These are phyloP conservation scores for Myotis daubentonii DNA, from an alignment of 2,797 vertebrate species.

Conservation along the genomic window DNA sequence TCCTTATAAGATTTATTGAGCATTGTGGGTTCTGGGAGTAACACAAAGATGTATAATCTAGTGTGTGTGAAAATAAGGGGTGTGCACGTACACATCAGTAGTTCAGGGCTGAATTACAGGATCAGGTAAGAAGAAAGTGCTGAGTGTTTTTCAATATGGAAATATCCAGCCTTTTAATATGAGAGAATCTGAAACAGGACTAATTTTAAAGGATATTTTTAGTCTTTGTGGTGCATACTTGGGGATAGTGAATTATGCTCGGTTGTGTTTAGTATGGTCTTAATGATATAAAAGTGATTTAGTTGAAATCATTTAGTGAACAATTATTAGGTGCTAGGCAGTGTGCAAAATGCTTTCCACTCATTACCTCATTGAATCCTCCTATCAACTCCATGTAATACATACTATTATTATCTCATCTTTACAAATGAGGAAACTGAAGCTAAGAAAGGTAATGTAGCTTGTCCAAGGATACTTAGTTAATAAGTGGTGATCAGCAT, in stretches of 20 bases:
- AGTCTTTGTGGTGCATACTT: neutral
- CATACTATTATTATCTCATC: neutral
- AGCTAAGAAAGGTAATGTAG: slow-evolving; percentile 9
- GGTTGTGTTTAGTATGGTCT: slow-evolving; percentile 35
- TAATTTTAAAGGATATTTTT: slow-evolving; percentile 44
- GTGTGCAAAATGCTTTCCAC: neutral
- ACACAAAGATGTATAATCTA: neutral
- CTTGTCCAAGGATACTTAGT: slow-evolving; percentile 33
- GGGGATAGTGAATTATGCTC: neutral
- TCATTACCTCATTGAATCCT: slow-evolving; percentile 51
- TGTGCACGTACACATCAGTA: neutral
- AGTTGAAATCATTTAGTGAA: slow-evolving; percentile 46
- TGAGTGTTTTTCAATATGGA: neutral
- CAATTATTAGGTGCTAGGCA: neutral
- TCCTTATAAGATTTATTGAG: neutral
- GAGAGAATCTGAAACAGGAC: slow-evolving; percentile 21
- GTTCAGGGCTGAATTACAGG: neutral
- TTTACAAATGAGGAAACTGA: slow-evolving; percentile 32
- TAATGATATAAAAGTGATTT: slow-evolving; percentile 16
- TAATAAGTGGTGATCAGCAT: neutral
- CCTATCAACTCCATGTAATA: neutral
- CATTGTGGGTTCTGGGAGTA: neutral
- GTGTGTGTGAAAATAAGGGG: neutral
- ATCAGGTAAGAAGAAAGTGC: neutral
- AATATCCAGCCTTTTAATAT: neutral